Conservation (phyloP, 2,113 vertebrate genomes). For the Salvator merianae region DNA sequence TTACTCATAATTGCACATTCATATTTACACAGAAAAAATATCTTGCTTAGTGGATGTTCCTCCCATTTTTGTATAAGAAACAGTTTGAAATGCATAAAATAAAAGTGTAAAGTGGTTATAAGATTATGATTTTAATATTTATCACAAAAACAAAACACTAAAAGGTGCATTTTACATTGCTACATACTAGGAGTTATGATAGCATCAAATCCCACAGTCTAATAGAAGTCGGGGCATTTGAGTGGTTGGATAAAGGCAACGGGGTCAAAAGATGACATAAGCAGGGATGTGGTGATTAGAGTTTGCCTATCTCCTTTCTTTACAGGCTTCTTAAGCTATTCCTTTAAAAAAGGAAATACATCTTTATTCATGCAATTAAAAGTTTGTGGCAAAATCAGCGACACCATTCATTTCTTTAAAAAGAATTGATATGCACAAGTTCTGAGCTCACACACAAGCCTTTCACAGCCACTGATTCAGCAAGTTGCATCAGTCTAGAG, state of each 20-base stretch:
- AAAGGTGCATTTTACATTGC: not conserved
- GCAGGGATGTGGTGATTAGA: not conserved
- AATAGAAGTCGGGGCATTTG: not conserved
- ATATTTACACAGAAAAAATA: too few species aligned
- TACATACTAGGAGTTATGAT: not conserved
- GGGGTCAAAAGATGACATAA: not conserved
- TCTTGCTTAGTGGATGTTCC: too few species aligned
- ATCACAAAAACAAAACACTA: not conserved
- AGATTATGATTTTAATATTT: not conserved
- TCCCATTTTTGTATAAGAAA: too few species aligned
- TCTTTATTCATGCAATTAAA: not conserved
- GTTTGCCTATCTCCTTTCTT: not conserved
- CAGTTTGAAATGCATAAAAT: too few species aligned
- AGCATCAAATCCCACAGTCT: not conserved
- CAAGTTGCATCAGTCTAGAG: not conserved
- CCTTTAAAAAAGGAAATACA: too few species aligned
- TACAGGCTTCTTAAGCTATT: too few species aligned
- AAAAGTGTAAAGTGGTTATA: too few species aligned
- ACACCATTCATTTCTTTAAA: too few species aligned
- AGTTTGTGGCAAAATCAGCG: not conserved
- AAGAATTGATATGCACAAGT: not conserved
- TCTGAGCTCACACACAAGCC: not conserved
- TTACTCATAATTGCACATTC: too few species aligned
- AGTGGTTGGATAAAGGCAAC: not conserved
- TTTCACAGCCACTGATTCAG: not conserved